These are phyloP conservation scores for Setipinna tenuifilis DNA, from an alignment of 2,797 vertebrate species.

Conservation along the genomic window DNA sequence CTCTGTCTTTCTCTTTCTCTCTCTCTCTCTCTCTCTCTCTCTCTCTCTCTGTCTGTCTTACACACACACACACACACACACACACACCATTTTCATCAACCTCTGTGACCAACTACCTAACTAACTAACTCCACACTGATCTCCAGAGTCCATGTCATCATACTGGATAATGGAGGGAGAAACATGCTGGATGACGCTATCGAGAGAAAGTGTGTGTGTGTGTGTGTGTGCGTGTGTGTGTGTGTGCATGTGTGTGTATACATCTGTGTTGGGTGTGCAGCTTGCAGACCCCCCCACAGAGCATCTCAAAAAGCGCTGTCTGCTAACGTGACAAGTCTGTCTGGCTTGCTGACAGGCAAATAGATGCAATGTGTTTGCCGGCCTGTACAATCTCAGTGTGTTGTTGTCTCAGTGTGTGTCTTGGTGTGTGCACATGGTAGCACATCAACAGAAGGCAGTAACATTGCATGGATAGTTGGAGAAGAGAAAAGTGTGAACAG, in stretches of 20 bases:
- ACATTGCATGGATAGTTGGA: not conserved
- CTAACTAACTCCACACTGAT: conserved; percentile 43
- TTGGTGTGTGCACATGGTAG: no score
- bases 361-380: not conserved
- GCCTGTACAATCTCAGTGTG: not conserved
- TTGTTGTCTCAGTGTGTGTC: not conserved
- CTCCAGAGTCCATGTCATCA: conserved; percentile 36
- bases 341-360: not conserved
- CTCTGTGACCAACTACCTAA: conserved; percentile 29
- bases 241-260: not conserved
- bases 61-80: conserved; percentile 27
- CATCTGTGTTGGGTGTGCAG: not conserved
- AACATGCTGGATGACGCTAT: not conserved
- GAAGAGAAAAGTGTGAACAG: not conserved
- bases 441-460: not conserved
- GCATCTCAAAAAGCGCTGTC: not conserved
- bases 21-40: not conserved
- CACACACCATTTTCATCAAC: conserved; percentile 47
- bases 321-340: not conserved
- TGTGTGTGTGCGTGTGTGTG: not conserved
- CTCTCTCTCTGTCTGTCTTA: no score
- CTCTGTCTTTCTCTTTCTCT: conserved; percentile 18
- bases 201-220: no score
- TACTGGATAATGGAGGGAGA: not conserved
- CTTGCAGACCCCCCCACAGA: not conserved